These are phyloP conservation scores for Crossocerus cetratus DNA, from an alignment of 2,888 invertebrate species.

Conservation along the genomic window DNA sequence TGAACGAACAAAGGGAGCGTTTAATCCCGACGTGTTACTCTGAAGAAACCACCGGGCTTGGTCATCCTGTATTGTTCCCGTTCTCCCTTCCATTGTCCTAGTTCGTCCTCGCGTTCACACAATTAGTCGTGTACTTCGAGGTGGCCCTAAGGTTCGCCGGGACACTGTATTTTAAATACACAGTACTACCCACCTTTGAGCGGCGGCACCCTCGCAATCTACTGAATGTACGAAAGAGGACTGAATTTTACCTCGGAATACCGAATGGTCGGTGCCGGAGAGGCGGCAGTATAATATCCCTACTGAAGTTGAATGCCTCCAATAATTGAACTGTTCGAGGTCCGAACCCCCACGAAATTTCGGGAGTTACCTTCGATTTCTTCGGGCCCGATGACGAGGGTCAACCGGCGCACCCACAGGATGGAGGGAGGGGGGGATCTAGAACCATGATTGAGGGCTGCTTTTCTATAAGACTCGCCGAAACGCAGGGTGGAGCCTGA, in stretches of 20 bases:
- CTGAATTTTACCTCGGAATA: too few relatives aligned
- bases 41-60: constrained; percentile 56
- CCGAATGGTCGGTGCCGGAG: too few relatives aligned
- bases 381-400: constrained; percentile 53
- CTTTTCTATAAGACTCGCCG: constrained; percentile 40
- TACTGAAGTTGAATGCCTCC: constrained; percentile 25
- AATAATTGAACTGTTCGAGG: constrained; percentile 41
- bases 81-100: constrained; percentile 50
- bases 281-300: background rate
- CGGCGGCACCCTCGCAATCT: too few relatives aligned
- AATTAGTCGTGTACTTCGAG: constrained; percentile 46
- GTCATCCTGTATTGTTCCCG: constrained; percentile 56
- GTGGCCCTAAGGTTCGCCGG: background rate
- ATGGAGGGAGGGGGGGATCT: constrained; percentile 39
- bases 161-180: background rate
- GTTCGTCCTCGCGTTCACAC: constrained; percentile 38
- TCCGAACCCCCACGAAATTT: constrained; percentile 28
- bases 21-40: constrained; percentile 63
- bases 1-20: constrained; percentile 61
- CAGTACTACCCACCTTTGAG: too few relatives aligned
- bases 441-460: constrained; percentile 48
- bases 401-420: constrained; percentile 41
- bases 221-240: too few relatives aligned
- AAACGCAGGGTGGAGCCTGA: constrained; percentile 46
- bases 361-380: constrained; percentile 35